phyloP scores from a whole-genome alignment of 1,140 invertebrate genomes.

The Zaprionus camerounensis region DNA sequence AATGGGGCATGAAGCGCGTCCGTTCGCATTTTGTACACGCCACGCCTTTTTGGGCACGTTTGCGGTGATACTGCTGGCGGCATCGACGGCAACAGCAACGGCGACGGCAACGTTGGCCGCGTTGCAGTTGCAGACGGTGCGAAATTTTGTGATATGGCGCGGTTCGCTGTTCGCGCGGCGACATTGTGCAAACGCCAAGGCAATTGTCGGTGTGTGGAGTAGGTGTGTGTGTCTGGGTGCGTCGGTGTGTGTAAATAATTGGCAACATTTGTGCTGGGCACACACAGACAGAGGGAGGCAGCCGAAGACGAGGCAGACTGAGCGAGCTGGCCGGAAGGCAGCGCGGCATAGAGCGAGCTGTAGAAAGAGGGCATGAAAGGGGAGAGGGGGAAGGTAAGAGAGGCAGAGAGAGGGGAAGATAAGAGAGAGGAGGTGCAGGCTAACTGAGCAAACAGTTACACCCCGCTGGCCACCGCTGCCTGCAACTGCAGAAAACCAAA shows the following conservation, averaged over 20 bases:
- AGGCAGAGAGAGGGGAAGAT: neutral
- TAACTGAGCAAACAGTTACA: conserved; percentile 8
- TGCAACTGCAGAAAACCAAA: conserved; percentile 20
- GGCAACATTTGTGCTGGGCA: conserved; percentile 68
- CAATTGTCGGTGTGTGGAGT: conserved; percentile 26
- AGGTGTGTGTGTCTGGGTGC: conserved; percentile 14
- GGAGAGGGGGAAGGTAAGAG: neutral
- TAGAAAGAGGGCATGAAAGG: no score
- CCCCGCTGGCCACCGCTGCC: conserved; percentile 18
- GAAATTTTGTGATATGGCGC: conserved; percentile 72
- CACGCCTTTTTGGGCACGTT: conserved; percentile 66
- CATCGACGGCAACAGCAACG: no score
- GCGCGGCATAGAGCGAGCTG: neutral
- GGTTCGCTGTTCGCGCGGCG: conserved; percentile 35
- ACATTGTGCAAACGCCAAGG: conserved; percentile 56
- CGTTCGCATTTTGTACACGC: conserved; percentile 56
- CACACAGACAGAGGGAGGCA: conserved; percentile 42
- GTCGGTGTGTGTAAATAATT: conserved; percentile 68
- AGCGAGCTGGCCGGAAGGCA: neutral
- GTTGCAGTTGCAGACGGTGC: conserved; percentile 35
- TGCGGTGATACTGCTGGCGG: conserved; percentile 51
- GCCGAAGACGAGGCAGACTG: neutral
- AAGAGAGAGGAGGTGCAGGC: no score
- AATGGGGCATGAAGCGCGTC: conserved; percentile 77
- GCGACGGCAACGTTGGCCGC: conserved; percentile 12